A percentile compares a stretch with the other conserved stretches of the same genome.
These are phyloP conservation scores for Moxostoma hubbsi DNA, from an alignment of 2,797 vertebrate species.

Conservation along the genomic window DNA sequence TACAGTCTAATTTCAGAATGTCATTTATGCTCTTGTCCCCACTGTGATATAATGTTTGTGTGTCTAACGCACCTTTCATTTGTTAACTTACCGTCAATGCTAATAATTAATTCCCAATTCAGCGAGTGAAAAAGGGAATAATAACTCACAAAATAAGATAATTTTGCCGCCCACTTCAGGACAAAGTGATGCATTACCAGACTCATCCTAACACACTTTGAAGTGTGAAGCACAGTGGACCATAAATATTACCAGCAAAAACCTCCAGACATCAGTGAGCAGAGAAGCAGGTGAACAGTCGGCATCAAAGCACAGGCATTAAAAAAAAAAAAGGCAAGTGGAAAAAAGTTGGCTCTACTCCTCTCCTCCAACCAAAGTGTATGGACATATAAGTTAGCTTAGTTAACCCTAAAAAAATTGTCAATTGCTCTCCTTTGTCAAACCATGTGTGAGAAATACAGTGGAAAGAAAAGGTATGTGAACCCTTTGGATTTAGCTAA, in stretches of 20 bases:
- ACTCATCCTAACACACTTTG: slow-evolving; percentile 47
- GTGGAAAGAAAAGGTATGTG: too few species aligned
- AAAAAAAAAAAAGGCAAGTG: not conserved
- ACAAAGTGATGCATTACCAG: slow-evolving; percentile 52
- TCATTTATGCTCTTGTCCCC: not conserved
- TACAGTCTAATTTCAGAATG: too few species aligned
- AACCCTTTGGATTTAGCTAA: too few species aligned
- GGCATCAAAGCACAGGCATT: slow-evolving; percentile 30
- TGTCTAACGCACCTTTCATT: not conserved
- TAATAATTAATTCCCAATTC: slow-evolving; percentile 11
- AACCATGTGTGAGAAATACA: not conserved
- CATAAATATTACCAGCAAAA: slow-evolving; percentile 51
- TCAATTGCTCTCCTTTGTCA: not conserved
- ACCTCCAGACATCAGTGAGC: slow-evolving; percentile 49
- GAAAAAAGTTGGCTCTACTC: not conserved
- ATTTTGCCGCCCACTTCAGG: not conserved
- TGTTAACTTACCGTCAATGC: slow-evolving; percentile 6
- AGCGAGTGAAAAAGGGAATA: slow-evolving; percentile 6
- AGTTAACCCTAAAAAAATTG: slow-evolving; percentile 12
- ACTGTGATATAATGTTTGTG: not conserved
- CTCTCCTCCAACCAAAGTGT: not conserved
- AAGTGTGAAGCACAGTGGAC: slow-evolving; percentile 48
- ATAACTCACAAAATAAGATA: not conserved
- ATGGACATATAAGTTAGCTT: slow-evolving; percentile 22
- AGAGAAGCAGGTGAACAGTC: slow-evolving; percentile 29